Base-by-base conservation (phyloP, 2,797 vertebrate genomes). In the Thunnus albacares region DNA sequence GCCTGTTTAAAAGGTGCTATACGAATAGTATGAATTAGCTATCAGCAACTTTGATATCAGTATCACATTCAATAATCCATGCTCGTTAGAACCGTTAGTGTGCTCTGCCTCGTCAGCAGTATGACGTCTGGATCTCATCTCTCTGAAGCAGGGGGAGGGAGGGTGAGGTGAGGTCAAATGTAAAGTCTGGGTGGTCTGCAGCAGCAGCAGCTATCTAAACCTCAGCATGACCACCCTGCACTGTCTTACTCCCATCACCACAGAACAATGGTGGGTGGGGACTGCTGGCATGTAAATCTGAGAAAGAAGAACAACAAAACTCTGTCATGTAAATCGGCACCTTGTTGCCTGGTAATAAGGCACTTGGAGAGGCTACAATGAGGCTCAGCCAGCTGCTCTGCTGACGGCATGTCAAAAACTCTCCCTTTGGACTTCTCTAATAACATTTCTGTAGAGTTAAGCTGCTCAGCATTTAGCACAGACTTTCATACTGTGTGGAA, bases 101-200 rank as follows among this genome's bases (percentile, higher is more conserved):
- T 8, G 24, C 60, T 75, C 28, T 14, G 67, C 74, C 45, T 58
- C 22, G 5, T 33, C 30, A 5, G 18, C 38, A 3, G 43, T 60
- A 52, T 1, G 43, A 38, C 22, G 57, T 78, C 74, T 81, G 81
- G 71, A 72, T 77, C 63, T 70, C 76, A 30, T 89, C 65, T 79
- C 66, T 73, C 35, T 76, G 45, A 72, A 61, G 56, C 8, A 20
- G 55, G n/a, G 45, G 58, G 63, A 41, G 45, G 6, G 18, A 33
- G 58, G 65, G 75, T 55, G 63, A 60, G 60, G 75, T 53, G 65
- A 68, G 74, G 70, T 81, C 71, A 81, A 53, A 74, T 6, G 20
- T 76, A 67, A 80, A 68, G 60, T 76, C 65, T 88, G 86, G 89
- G 89, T 90, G 88, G 87, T 92, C 88, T 75, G 2, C 43, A 49